These are phyloP conservation scores for Disparrhopalites patrizii DNA, from an alignment of 2,888 invertebrate genomes.

Conservation along the genomic window DNA sequence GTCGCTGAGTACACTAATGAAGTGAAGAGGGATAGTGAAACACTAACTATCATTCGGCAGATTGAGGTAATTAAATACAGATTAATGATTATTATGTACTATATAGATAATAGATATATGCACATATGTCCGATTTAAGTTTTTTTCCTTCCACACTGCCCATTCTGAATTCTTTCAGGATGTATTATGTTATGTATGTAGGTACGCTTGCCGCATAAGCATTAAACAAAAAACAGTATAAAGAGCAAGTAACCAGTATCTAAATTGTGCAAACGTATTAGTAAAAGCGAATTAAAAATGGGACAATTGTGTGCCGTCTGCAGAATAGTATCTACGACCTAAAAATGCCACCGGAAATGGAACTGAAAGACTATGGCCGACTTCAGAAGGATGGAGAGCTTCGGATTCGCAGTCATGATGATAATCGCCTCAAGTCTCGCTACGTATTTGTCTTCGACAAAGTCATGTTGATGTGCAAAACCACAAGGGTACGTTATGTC, in stretches of 20 bases:
- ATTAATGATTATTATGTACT: too few species aligned
- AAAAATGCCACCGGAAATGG: conserved; percentile 72
- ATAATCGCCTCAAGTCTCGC: conserved; percentile 70
- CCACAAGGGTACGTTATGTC: conserved; percentile 62
- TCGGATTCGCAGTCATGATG: conserved; percentile 79
- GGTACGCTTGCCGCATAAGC: neutral
- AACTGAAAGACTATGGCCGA: conserved; percentile 83
- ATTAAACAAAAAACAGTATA: too few species aligned
- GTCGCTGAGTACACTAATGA: conserved; percentile 97
- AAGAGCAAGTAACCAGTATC: too few species aligned
- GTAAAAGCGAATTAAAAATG: too few species aligned
- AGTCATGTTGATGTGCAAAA: conserved; percentile 89
- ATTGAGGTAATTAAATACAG: conserved; percentile 73
- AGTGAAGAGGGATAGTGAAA: conserved; percentile 93
- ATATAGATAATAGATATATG: neutral
- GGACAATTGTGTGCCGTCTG: too few species aligned
- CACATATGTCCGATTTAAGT: too few species aligned
- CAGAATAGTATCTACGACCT: conserved; percentile 77
- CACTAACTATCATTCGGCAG: conserved; percentile 80
- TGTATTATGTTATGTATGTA: too few species aligned
- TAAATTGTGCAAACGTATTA: too few species aligned
- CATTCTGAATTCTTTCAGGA: too few species aligned
- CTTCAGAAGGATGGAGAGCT: conserved; percentile 91
- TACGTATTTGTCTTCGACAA: conserved; percentile 98
- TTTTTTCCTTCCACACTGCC: too few species aligned